Base-by-base conservation (phyloP, 2,888 invertebrate species). In the Fragum fragum region DNA sequence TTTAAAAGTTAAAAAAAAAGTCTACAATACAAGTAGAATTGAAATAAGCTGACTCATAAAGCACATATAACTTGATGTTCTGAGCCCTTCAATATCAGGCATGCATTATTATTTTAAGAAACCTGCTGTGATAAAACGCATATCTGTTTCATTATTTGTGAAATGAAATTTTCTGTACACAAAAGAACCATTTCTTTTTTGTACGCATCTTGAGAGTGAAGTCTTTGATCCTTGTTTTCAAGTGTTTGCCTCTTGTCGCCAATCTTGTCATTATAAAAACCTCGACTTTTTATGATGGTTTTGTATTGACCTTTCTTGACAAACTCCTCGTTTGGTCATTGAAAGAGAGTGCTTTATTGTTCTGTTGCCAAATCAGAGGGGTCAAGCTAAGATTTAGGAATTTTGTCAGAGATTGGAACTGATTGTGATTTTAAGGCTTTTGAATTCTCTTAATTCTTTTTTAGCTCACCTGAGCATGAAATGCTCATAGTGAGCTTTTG, bases 111-210 rank as follows among this genome's bases (percentile, higher is more conserved):
- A n/a, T 47, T 39, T 23, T 26, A n/a, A 21, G 42, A 23, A 26
- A 6, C 66, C 32, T 66, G 42, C 66, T 66, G 66, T 42, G 66
- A 66, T 66, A 66, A 66, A 66, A 66, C 26, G 66, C 66, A 66
- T 66, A 66, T 66, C 66, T 21, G 66, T 66, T 66, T 66, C 66
- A 42, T 36, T 23, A 66, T 42, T 39, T 42, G 66, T 66, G 14
- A 66, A 66, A 72, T 79, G 57, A 75, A 74, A 72, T 52, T 55
- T 52, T 39, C 28, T 26, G n/a, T 14, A 28, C 61, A 75, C 74
- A 79, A 66, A 71, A 53, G 66, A 76, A 81, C 76, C 47, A 81
- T 73, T 76, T 73, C 42, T 59, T 76, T 81, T 76, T 76, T 66
- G 52, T 59, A 68, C 73, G 52, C 16, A 53, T 36, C 55, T 32